phyloP scores from a whole-genome alignment of 2,797 vertebrate species.

The Enteromius viviparus region DNA sequence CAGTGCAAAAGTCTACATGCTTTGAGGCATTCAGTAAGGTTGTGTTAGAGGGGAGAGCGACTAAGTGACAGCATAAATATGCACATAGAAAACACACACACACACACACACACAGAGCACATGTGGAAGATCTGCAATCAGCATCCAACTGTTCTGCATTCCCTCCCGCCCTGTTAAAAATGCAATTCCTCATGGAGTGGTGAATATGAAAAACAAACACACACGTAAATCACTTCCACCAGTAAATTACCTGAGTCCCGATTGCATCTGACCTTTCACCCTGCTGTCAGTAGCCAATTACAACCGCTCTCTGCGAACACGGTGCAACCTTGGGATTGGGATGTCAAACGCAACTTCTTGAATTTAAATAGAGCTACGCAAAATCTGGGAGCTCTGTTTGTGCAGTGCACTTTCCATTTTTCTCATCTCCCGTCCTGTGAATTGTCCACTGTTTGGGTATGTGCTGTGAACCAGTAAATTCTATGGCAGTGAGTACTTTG shows the following conservation, averaged over 20 bases:
- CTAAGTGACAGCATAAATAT: constrained; percentile 50
- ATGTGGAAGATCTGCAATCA: constrained; percentile 56
- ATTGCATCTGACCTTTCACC: constrained; percentile 66
- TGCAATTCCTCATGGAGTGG: constrained; percentile 54
- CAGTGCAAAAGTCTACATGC: constrained; percentile 4
- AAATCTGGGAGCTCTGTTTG: constrained; percentile 34
- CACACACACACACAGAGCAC: background rate
- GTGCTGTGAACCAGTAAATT: constrained; percentile 37
- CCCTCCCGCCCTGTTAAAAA: constrained; percentile 47
- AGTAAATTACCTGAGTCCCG: constrained; percentile 63
- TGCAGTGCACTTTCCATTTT: constrained; percentile 24
- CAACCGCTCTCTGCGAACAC: constrained; percentile 48
- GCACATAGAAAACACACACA: constrained; percentile 35
- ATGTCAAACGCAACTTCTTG: constrained; percentile 40
- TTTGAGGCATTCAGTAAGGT: constrained; percentile 17
- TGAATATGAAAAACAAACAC: constrained; percentile 67
- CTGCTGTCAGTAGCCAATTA: constrained; percentile 61
- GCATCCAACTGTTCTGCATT: constrained; percentile 57
- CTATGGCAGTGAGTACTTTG: constrained; percentile 17
- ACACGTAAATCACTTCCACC: constrained; percentile 61
- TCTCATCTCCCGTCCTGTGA: constrained; percentile 40
- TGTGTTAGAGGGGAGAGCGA: constrained; percentile 28
- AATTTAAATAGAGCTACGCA: constrained; percentile 33
- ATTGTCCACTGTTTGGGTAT: constrained; percentile 36
- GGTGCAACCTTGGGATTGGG: constrained; percentile 47